Base-by-base conservation (phyloP, 1,140 invertebrate species). In the Drosophila pallidifrons region DNA sequence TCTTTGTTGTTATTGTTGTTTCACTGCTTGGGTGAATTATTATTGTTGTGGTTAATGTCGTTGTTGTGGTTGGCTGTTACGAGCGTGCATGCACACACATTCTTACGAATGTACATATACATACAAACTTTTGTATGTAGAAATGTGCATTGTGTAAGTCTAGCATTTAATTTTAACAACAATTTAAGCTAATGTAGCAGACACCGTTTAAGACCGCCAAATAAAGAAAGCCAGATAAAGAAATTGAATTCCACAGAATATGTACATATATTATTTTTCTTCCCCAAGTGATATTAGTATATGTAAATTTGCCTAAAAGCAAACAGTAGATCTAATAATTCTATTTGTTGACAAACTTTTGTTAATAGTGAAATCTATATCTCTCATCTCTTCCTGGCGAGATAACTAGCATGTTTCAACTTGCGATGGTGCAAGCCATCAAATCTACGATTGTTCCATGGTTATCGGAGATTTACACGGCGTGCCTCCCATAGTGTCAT, bases 61-160 rank as follows among this genome's bases (percentile, higher is more conserved):
- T 82, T 77, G 63, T 81, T 83, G 81, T 85, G 82, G 82, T 85
- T 86, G 70, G 64, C 82, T 63, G 54, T 75, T 87, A 59, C 64
- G 60, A 69, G 16, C 51, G 66, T 52, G 13, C 47, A 52, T 38
- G 35, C 32, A 43, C 10, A 41, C 38, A 49, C 20, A 25, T 25
- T 25, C 20, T 25, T 25, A 25, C 20, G 3, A 59, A 49, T 32
- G 16, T 25, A 38, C 15, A 61, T 52, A 67, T 15, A 3, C 55
- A 57, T 43, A n/a, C 46, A 46, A 16, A 28, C 13, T 35, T 11
- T 35, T 64, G 10, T 4, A 61, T 30, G 51, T 57, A 28, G 3
- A n/a, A 43, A 43, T 13, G 11, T 61, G 47, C 1, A 52, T 68
- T 55, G 43, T 57, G 57, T 55, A 69, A 69, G 65, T 47, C 25